Conservation (phyloP, 2,888 invertebrate species). For the Diarsia brunnea region DNA sequence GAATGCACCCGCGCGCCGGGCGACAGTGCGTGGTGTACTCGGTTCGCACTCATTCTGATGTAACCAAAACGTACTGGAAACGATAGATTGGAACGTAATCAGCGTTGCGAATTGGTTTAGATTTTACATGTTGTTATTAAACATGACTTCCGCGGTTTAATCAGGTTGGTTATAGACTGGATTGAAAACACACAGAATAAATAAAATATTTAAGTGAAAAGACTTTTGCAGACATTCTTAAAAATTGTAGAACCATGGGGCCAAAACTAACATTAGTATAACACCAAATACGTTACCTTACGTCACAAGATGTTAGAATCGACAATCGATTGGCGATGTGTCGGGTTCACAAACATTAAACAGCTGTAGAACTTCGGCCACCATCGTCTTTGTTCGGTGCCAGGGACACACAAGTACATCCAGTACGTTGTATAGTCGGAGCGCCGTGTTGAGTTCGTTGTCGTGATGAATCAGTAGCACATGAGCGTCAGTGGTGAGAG, state of each 20-base stretch:
- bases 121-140: conserved; percentile 15
- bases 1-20: conserved; percentile 78
- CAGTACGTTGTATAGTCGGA: conserved; percentile 67
- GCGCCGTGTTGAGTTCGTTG: conserved; percentile 78
- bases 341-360: conserved; percentile 87
- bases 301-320: conserved; percentile 72
- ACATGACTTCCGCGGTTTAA: conserved; percentile 18
- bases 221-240: neutral
- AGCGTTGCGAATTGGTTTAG: conserved; percentile 34
- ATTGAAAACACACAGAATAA: neutral
- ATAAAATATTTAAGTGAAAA: neutral
- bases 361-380: conserved; percentile 85
- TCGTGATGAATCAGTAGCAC: conserved; percentile 80
- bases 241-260: neutral
- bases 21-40: conserved; percentile 73
- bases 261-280: neutral
- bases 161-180: conserved; percentile 6
- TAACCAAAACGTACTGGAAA: conserved; percentile 63
- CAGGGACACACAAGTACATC: conserved; percentile 68
- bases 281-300: conserved; percentile 63
- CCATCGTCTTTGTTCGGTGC: conserved; percentile 82
- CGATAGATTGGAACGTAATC: conserved; percentile 49
- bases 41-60: conserved; percentile 72
- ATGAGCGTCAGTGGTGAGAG: conserved; percentile 62
- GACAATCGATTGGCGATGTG: conserved; percentile 83